Percentiles rank a stretch among this genome's conserved stretches.
phyloP scores from a whole-genome alignment of 2,113 vertebrate species.

The Astatoreochromis straeleni region DNA sequence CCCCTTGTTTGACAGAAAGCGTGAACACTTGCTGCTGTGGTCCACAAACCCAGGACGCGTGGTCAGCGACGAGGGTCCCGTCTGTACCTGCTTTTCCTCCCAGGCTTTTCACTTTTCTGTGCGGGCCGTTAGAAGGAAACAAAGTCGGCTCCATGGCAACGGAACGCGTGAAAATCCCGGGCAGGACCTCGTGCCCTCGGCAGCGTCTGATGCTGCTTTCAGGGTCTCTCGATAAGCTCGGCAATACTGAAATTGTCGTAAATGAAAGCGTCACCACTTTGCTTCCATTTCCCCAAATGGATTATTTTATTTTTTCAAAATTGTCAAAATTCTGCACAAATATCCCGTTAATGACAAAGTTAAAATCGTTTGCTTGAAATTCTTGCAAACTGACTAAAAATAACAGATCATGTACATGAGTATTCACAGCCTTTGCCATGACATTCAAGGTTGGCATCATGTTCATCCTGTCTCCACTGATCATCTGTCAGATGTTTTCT shows the following conservation, averaged over 20 bases:
- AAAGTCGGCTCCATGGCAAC: constrained; percentile 62
- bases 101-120: neutral
- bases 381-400: neutral
- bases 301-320: neutral
- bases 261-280: neutral
- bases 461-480: neutral
- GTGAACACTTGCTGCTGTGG: neutral
- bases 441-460: neutral
- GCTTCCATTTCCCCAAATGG: neutral
- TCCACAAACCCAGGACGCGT: neutral
- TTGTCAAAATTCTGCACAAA: neutral
- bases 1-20: neutral
- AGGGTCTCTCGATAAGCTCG: neutral
- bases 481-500: neutral
- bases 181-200: neutral
- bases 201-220: constrained; percentile 11
- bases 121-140: neutral
- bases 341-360: neutral
- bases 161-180: constrained; percentile 9
- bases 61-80: neutral
- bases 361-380: neutral
- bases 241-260: neutral
- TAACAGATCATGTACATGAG: neutral
- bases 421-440: neutral
- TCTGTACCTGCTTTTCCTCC: neutral